These are phyloP conservation scores for Hexactinellida sp. DNA, from an alignment of 37 sponge, comb jelly and placozoan genomes.

Conservation along the genomic window DNA sequence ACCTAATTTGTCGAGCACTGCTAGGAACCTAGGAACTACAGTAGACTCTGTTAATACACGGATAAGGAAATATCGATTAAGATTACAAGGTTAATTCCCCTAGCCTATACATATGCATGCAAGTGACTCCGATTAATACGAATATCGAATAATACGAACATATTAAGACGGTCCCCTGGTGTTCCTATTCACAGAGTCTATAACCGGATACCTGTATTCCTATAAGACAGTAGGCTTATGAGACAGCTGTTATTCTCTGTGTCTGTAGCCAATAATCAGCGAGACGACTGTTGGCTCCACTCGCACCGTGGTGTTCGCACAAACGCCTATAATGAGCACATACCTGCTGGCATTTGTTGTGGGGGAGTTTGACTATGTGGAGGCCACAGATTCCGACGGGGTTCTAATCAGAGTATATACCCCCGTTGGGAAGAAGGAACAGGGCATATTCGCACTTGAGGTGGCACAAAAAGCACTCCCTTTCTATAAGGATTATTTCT, in stretches of 20 bases:
- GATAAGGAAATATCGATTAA: too few relatives aligned
- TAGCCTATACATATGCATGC: too few relatives aligned
- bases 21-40: too few relatives aligned
- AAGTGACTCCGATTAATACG: too few relatives aligned
- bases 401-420: conserved; percentile 81
- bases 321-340: conserved; percentile 76
- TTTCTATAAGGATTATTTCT: conserved; percentile 78
- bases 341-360: conserved; percentile 90
- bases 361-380: conserved; percentile 88
- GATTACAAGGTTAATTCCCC: too few relatives aligned
- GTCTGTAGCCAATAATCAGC: neutral
- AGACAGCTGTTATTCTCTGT: neutral
- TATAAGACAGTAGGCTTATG: too few relatives aligned
- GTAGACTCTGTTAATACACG: too few relatives aligned
- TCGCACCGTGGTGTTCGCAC: conserved; percentile 49
- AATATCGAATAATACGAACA: too few relatives aligned
- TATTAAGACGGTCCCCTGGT: too few relatives aligned
- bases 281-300: conserved; percentile 30
- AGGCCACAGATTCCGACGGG: conserved; percentile 49
- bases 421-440: conserved; percentile 72
- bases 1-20: too few relatives aligned
- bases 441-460: conserved; percentile 72
- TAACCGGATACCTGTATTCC: too few relatives aligned
- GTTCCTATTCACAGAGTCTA: too few relatives aligned
- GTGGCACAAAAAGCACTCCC: conserved; percentile 83